A percentile compares a stretch with the other conserved stretches of the same genome.
Conservation (phyloP, 2,888 invertebrate species). For the Mimas tiliae region DNA sequence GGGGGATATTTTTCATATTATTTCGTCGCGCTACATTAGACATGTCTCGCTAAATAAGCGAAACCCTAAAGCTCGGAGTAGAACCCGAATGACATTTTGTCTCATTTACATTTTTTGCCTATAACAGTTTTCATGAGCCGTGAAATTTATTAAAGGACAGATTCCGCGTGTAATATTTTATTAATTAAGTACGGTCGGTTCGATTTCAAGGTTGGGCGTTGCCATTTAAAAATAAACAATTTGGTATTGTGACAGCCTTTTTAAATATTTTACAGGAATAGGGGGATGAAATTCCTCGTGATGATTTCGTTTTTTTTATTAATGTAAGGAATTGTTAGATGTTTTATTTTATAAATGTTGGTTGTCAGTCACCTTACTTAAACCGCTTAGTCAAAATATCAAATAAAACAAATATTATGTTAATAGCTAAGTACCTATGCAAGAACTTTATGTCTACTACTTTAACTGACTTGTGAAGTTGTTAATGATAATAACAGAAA, state of each 20-base stretch:
- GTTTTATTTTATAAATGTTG: not conserved
- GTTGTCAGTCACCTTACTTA: too few species aligned
- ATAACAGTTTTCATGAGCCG: conserved; percentile 68
- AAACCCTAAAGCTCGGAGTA: conserved; percentile 57
- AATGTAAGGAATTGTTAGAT: not conserved
- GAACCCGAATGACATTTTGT: conserved; percentile 72
- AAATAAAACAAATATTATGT: too few species aligned
- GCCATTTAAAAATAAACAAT: conserved; percentile 50
- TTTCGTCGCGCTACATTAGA: conserved; percentile 68
- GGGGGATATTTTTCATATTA: conserved; percentile 49
- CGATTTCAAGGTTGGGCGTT: conserved; percentile 65
- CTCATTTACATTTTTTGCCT: conserved; percentile 77
- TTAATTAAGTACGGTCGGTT: conserved; percentile 75
- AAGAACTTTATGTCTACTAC: too few species aligned
- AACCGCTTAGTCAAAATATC: too few species aligned
- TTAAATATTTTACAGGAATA: not conserved
- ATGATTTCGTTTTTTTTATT: not conserved
- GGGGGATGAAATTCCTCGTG: not conserved
- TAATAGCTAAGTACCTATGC: too few species aligned
- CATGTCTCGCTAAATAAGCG: conserved; percentile 48
- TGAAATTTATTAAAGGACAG: conserved; percentile 76
- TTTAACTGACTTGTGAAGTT: not conserved
- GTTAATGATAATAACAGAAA: not conserved
- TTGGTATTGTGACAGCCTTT: not conserved
- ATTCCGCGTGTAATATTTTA: conserved; percentile 74